Base-by-base conservation (phyloP, 2,797 vertebrate genomes). In the Micropoecilia bifurca region DNA sequence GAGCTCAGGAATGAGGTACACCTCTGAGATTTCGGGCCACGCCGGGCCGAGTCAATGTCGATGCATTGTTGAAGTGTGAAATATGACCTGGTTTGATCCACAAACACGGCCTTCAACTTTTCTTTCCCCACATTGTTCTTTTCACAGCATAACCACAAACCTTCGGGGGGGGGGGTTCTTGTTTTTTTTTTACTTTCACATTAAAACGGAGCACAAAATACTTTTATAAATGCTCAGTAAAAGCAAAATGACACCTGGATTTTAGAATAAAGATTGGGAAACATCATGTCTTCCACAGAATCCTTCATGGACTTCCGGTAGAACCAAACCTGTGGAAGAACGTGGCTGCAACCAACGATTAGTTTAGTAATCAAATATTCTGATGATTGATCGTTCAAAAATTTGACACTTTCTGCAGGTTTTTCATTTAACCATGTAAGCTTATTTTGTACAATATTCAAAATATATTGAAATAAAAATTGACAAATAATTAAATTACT, bases 1-100 rank as follows among this genome's bases (percentile, higher is more conserved):
- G 98, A 99, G 50, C 95, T 97, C 39, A 96, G 97, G 85, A 98
- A 99, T 0, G 97, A 99, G 96, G 98, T 98, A 77, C 0, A n/a
- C 13, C 6, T 6, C 47, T 36, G 39, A 36, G 20, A 28, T 1
- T 2, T n/a, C 75, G 22, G 59, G n/a, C n/a, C 18, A 3, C 69
- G n/a, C 1, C 3, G 1, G 75, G 55, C 78, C n/a, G 47, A 28
- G 25, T 55, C 3, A 3, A n/a, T 0, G 3, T 12, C 3, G 10
- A 6, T 25, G 10, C 6, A 3, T 20, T 45, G 41, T 45, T 16
- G 41, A 71, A 71, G 41, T 28, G 68, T 45, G 6, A 28, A 16
- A 45, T 25, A 41, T 43, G 22, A 43, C 10, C 22, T 39, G 10
- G 1, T n/a, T 9, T n/a, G 68, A 25, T 8, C 20, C 4, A 1